These are phyloP conservation scores for Odontocerum albicorne DNA, from an alignment of 2,888 invertebrate species.

Conservation along the genomic window DNA sequence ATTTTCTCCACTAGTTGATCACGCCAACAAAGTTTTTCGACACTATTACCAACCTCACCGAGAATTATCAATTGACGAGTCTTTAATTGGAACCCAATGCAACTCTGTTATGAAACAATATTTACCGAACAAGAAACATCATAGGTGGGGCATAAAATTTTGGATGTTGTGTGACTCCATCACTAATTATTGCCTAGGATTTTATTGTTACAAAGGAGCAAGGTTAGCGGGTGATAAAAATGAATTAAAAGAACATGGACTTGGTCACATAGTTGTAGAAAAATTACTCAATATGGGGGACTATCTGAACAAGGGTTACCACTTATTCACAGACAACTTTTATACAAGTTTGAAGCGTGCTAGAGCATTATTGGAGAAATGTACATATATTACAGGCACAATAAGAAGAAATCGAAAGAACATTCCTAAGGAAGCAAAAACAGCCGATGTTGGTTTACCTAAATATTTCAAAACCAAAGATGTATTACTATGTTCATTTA, in stretches of 20 bases:
- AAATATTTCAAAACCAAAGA: constrained; percentile 25
- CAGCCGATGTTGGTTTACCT: constrained; percentile 6
- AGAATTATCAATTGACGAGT: constrained; percentile 38
- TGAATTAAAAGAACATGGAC: constrained; percentile 36
- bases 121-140: constrained; percentile 39
- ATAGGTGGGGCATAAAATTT: constrained; percentile 38
- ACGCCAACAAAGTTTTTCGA: no score
- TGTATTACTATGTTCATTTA: constrained; percentile 36
- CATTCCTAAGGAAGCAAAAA: constrained; percentile 35
- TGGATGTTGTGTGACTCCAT: constrained; percentile 39
- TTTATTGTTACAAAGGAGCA: constrained; percentile 37
- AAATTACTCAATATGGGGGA: constrained; percentile 37
- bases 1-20: no score
- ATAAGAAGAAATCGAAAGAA: constrained; percentile 36
- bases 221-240: constrained; percentile 32
- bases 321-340: constrained; percentile 38
- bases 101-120: constrained; percentile 36
- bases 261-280: constrained; percentile 35
- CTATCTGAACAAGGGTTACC: constrained; percentile 38
- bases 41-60: no score
- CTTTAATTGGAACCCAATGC: constrained; percentile 38
- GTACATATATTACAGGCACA: constrained; percentile 36
- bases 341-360: constrained; percentile 37
- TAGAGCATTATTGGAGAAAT: constrained; percentile 30
- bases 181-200: constrained; percentile 38